phyloP scores from a whole-genome alignment of 2,888 invertebrate genomes.

The Chaitophorus viminalis region DNA sequence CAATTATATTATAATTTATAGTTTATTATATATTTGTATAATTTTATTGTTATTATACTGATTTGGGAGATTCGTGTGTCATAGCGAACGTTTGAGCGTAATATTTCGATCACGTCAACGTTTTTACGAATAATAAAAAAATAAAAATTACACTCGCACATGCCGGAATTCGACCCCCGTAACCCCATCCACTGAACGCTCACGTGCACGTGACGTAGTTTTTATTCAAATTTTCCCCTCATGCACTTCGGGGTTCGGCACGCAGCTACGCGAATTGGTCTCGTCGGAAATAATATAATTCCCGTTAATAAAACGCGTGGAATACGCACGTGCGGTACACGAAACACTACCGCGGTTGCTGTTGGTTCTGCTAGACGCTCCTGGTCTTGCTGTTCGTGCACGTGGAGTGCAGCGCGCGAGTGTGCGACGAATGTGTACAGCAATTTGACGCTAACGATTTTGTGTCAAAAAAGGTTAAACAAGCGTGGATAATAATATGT shows the following conservation, averaged over 20 bases:
- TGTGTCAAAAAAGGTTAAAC: slow-evolving; percentile 42
- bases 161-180: background rate
- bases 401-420: background rate
- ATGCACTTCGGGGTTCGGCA: too few species aligned
- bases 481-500: slow-evolving; percentile 13
- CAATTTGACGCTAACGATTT: slow-evolving; percentile 33
- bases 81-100: background rate
- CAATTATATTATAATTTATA: too few species aligned
- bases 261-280: background rate
- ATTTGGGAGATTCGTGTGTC: background rate
- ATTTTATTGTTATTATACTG: background rate
- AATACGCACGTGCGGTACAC: background rate
- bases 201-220: background rate
- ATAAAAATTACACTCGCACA: background rate
- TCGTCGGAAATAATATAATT: background rate
- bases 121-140: background rate
- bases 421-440: background rate
- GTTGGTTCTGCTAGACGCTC: background rate
- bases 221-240: too few species aligned
- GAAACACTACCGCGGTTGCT: background rate
- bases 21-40: too few species aligned
- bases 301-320: background rate
- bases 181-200: background rate
- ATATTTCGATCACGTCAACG: background rate
- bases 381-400: background rate